Percentiles rank a stretch among this genome's conserved stretches.
These are phyloP conservation scores for Cheiracanthium punctorium DNA, from an alignment of 2,888 invertebrate species.

Conservation along the genomic window DNA sequence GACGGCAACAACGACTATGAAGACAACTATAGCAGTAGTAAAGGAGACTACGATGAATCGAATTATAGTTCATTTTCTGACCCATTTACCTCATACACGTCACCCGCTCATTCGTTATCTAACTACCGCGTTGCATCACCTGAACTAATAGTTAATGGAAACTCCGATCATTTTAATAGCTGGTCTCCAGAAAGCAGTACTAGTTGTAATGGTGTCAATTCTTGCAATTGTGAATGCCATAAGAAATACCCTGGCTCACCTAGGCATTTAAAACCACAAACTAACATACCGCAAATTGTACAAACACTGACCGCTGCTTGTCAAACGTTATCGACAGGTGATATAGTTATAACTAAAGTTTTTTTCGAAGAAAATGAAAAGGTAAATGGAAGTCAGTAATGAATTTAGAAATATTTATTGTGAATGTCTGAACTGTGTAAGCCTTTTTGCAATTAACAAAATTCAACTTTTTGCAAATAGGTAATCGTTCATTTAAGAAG, in stretches of 20 bases:
- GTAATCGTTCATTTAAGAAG: too few species aligned
- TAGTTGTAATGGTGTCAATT: slow-evolving; percentile 50
- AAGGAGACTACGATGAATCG: slow-evolving; percentile 66
- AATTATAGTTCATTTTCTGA: slow-evolving; percentile 65
- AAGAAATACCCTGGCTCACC: slow-evolving; percentile 54
- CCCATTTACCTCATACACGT: slow-evolving; percentile 57
- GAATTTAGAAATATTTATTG: background rate
- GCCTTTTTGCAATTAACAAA: background rate
- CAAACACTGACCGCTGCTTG: slow-evolving; percentile 81
- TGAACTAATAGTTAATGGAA: slow-evolving; percentile 62
- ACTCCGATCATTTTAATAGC: slow-evolving; percentile 52
- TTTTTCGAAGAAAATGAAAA: slow-evolving; percentile 71
- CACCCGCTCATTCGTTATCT: slow-evolving; percentile 66
- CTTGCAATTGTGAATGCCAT: slow-evolving; percentile 70
- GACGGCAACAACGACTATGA: slow-evolving; percentile 72
- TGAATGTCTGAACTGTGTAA: background rate
- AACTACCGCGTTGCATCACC: slow-evolving; percentile 58
- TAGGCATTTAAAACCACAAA: slow-evolving; percentile 66
- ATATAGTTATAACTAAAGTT: slow-evolving; percentile 85
- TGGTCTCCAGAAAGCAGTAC: slow-evolving; percentile 67
- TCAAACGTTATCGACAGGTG: slow-evolving; percentile 93
- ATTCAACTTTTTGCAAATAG: background rate
- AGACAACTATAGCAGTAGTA: slow-evolving; percentile 58
- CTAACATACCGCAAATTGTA: too few species aligned
- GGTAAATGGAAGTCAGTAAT: slow-evolving; percentile 34